phyloP scores from a whole-genome alignment of 2,113 vertebrate genomes.

The Hippoglossus stenolepis region DNA sequence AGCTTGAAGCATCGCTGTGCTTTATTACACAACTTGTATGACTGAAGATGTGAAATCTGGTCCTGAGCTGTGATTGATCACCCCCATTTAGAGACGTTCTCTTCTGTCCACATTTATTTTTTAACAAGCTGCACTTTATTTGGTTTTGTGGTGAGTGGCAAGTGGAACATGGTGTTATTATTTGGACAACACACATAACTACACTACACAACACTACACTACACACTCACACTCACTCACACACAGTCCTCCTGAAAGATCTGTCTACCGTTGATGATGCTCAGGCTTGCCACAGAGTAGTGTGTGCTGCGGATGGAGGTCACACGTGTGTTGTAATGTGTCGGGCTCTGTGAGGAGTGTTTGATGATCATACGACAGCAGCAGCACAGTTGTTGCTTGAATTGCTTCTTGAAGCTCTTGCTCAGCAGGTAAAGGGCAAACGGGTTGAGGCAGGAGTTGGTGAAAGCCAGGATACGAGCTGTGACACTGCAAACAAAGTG shows the following conservation, averaged over 20 bases:
- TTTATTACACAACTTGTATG: too few relatives aligned
- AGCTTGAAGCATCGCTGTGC: too few relatives aligned
- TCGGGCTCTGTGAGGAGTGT: slow-evolving; percentile 79
- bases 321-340: slow-evolving; percentile 85
- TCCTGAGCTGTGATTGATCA: too few relatives aligned
- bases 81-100: too few relatives aligned
- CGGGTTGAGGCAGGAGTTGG: slow-evolving; percentile 96
- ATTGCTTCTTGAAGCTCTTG: slow-evolving; percentile 94
- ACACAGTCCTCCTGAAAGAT: slow-evolving; percentile 84
- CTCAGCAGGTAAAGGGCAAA: slow-evolving; percentile 97
- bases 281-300: slow-evolving; percentile 89
- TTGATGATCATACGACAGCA: slow-evolving; percentile 79
- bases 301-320: slow-evolving; percentile 92
- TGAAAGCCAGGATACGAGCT: slow-evolving; percentile 93
- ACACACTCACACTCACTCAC: slow-evolving; percentile 43
- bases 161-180: too few relatives aligned
- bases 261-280: slow-evolving; percentile 86
- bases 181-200: neutral
- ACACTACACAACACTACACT: neutral
- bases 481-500: slow-evolving; percentile 91
- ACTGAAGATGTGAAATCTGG: too few relatives aligned
- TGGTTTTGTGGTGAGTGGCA: too few relatives aligned
- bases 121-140: too few relatives aligned
- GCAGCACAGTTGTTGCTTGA: slow-evolving; percentile 93
- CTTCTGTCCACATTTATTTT: too few relatives aligned